phyloP scores from a whole-genome alignment of 2,797 vertebrate genomes.

The Coregonus ussuriensis region DNA sequence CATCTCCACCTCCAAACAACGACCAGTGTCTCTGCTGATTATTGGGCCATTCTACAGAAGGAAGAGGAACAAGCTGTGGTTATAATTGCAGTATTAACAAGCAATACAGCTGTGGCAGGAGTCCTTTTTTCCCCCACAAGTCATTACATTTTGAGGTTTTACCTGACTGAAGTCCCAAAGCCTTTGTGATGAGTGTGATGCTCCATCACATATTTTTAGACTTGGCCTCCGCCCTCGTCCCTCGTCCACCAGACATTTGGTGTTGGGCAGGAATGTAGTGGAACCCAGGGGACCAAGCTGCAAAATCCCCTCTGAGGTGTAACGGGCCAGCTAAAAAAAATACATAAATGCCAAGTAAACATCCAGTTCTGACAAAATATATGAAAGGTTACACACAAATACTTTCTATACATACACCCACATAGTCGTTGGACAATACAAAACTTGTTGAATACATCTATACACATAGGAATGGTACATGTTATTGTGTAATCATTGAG shows the following conservation, averaged over 20 bases:
- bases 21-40: slow-evolving; percentile 80
- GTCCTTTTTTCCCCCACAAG: background rate
- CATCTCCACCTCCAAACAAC: slow-evolving; percentile 83
- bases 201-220: slow-evolving; percentile 77
- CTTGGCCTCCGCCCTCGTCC: slow-evolving; percentile 72
- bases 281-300: slow-evolving; percentile 82
- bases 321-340: slow-evolving; percentile 75
- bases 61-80: background rate
- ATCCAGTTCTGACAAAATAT: background rate
- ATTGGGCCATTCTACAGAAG: slow-evolving; percentile 76
- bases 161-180: slow-evolving; percentile 87
- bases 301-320: slow-evolving; percentile 77
- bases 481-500: no score
- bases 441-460: background rate
- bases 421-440: background rate
- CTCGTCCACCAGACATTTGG: slow-evolving; percentile 80
- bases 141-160: background rate
- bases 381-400: background rate
- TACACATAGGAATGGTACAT: background rate
- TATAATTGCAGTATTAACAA: background rate
- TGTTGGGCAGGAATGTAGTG: slow-evolving; percentile 80
- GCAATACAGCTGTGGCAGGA: background rate
- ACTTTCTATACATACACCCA: background rate
- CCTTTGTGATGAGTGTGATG: slow-evolving; percentile 71
- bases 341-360: background rate